Conservation (phyloP, 2,797 vertebrate genomes). For the Muscicapa comitata region DNA sequence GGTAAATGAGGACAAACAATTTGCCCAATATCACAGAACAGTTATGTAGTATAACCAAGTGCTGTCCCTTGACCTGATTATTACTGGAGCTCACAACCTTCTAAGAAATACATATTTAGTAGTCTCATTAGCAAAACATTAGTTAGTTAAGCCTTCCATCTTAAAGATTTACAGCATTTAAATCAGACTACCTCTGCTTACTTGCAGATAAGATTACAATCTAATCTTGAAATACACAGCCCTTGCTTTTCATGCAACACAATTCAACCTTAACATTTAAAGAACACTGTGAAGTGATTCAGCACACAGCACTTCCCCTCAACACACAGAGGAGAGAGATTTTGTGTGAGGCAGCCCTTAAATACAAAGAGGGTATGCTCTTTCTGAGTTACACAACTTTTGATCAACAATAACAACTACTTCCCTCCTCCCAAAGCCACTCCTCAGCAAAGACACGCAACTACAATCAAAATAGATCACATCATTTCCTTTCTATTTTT, state of each 20-base stretch:
- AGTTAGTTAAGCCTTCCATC: background rate
- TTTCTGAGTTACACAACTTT: background rate
- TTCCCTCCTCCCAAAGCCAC: constrained; percentile 23
- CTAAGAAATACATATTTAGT: background rate
- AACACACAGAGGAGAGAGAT: background rate
- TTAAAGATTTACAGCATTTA: constrained; percentile 3
- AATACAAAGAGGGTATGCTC: background rate
- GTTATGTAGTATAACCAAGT: background rate
- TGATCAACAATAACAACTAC: constrained; percentile 29
- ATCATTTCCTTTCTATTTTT: background rate
- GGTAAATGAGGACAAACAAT: background rate
- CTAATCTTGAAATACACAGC: constrained; percentile 31
- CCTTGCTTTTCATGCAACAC: constrained; percentile 6
- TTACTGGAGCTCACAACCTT: background rate
- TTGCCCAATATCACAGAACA: background rate
- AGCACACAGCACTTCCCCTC: background rate
- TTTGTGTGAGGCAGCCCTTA: background rate
- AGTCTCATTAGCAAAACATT: background rate
- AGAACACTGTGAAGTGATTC: constrained; percentile 11
- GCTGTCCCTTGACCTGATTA: background rate
- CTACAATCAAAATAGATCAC: background rate
- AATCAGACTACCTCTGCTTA: background rate
- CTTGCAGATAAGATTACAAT: constrained; percentile 42
- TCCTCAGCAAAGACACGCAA: constrained; percentile 31
- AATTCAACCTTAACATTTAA: constrained; percentile 8